Conservation (phyloP, 2,888 invertebrate genomes). For the Galerucella nymphaeae region DNA sequence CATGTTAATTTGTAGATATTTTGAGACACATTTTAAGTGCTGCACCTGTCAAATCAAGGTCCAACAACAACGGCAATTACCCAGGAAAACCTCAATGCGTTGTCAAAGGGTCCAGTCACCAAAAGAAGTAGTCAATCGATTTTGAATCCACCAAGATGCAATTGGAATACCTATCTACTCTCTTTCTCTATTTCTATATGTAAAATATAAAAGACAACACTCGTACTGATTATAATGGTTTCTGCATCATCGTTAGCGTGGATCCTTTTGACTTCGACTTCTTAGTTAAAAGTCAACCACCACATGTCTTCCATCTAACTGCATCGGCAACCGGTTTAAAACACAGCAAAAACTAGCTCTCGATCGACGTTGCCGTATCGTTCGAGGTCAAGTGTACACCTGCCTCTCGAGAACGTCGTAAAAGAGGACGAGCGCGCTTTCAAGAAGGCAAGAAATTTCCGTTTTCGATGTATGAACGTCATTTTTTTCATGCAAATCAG, state of each 20-base stretch:
- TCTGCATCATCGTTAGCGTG: neutral
- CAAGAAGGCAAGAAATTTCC: conserved; percentile 30
- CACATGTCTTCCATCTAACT: conserved; percentile 44
- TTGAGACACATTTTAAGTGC: no score
- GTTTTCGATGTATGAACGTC: conserved; percentile 23
- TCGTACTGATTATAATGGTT: neutral
- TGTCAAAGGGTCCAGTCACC: no score
- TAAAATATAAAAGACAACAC: no score
- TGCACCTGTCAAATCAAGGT: no score
- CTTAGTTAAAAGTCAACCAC: conserved; percentile 30
- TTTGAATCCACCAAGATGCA: no score
- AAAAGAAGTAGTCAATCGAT: no score
- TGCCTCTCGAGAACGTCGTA: conserved; percentile 39
- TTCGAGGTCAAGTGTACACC: conserved; percentile 50
- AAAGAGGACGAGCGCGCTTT: conserved; percentile 20
- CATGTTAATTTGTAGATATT: no score
- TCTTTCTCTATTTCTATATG: no score
- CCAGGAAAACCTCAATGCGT: no score
- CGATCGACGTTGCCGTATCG: conserved; percentile 45
- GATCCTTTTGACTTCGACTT: conserved; percentile 14
- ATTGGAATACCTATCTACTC: no score
- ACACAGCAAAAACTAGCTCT: conserved; percentile 48
- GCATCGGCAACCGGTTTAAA: conserved; percentile 48
- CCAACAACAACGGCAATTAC: no score
- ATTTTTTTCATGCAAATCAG: conserved; percentile 38